Percentiles rank a stretch among this genome's conserved stretches.
Evolutionary conservation across 2,888 invertebrate genomes (phyloP).

Genomic region (Caenorhabditis zanzibari): DNA sequence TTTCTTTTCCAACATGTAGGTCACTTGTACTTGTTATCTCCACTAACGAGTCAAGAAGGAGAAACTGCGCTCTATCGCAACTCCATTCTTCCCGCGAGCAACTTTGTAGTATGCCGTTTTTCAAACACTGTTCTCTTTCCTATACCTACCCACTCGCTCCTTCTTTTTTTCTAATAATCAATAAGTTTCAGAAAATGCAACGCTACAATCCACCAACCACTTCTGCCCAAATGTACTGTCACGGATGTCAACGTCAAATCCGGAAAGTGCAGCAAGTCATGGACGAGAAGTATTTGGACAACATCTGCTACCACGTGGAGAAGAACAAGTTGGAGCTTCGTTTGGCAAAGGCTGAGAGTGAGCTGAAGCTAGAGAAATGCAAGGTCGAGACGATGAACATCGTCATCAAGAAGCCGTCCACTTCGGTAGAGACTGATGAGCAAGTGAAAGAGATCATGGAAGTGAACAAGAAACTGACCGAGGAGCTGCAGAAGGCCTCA

Average conservation of each 20-base stretch:
- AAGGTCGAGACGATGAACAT: not conserved
- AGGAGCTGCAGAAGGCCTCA: not conserved
- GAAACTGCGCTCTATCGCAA: no score
- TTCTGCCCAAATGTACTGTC: slow-evolving; percentile 21
- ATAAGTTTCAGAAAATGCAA: slow-evolving; percentile 9
- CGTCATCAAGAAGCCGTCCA: not conserved
- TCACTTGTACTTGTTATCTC: no score
- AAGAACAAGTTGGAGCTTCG: not conserved
- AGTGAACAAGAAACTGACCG: slow-evolving; percentile 10
- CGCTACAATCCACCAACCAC: slow-evolving; percentile 47
- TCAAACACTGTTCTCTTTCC: not conserved
- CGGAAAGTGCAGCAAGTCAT: slow-evolving; percentile 22
- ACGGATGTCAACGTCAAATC: slow-evolving; percentile 35
- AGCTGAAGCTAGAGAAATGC: not conserved
- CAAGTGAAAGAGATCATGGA: slow-evolving; percentile 12
- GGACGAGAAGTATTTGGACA: not conserved
- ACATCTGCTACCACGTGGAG: not conserved
- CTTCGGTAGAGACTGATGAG: not conserved
- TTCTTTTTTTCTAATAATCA: not conserved
- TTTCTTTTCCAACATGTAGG: no score
- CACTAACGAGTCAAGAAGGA: no score
- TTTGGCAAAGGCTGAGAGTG: not conserved
- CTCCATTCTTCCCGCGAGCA: not conserved
- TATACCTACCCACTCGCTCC: not conserved
- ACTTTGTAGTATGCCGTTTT: no score